A percentile compares a stretch with the other conserved stretches of the same genome.
phyloP scores from a whole-genome alignment of 2,113 vertebrate species.

The Ginglymostoma cirratum region DNA sequence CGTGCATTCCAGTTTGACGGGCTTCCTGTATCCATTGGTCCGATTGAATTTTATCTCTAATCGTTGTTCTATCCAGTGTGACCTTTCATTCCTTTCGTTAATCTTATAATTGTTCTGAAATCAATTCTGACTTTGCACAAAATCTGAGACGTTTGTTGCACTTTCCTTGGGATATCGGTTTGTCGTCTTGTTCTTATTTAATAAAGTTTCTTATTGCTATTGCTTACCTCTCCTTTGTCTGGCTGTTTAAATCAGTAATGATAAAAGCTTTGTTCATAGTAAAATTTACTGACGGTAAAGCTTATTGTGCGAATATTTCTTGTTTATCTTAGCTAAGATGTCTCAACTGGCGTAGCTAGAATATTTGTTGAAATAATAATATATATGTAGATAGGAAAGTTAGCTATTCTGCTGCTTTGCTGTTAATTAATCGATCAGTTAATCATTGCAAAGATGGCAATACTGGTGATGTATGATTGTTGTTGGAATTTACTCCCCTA shows the following conservation, averaged over 20 bases:
- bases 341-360: too few species aligned
- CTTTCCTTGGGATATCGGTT: background rate
- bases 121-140: background rate
- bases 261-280: too few species aligned
- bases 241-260: background rate
- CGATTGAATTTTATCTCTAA: background rate
- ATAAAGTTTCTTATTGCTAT: background rate
- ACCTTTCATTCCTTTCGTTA: background rate
- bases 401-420: too few species aligned
- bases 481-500: too few species aligned
- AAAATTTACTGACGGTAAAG: too few species aligned
- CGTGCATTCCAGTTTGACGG: background rate
- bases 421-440: too few species aligned
- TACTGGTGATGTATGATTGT: too few species aligned
- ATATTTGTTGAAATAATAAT: too few species aligned
- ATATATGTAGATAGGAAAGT: too few species aligned
- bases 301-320: too few species aligned
- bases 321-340: too few species aligned
- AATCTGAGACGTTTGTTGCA: background rate
- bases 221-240: background rate
- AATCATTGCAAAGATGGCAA: too few species aligned
- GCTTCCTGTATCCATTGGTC: background rate
- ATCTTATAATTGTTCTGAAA: background rate
- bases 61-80: background rate
- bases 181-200: background rate